phyloP scores from a whole-genome alignment of 2,888 invertebrate genomes.

The Asteroscopus sphinx region DNA sequence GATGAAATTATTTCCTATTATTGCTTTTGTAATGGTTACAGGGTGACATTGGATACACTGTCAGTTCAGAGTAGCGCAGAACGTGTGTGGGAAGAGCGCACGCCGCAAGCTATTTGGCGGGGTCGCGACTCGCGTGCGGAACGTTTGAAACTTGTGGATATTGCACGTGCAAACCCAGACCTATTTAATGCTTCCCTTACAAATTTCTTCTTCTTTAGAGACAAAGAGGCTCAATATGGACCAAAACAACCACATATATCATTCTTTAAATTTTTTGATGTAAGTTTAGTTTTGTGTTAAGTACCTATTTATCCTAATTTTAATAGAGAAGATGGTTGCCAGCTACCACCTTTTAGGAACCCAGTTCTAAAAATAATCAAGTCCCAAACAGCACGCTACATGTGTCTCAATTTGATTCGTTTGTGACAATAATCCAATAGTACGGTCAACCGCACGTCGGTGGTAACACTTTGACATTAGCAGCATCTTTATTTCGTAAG shows the following conservation, averaged over 20 bases:
- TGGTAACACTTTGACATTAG: no score
- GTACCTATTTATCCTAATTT: no score
- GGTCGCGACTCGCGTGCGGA: constrained; percentile 97
- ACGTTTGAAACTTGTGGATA: constrained; percentile 94
- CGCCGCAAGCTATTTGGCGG: constrained; percentile 95
- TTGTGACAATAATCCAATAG: no score
- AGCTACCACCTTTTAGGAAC: no score
- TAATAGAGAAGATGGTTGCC: no score
- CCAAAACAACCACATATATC: constrained; percentile 95
- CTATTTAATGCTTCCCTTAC: constrained; percentile 97
- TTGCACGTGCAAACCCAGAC: constrained; percentile 92
- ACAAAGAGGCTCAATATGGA: constrained; percentile 95
- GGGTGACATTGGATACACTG: constrained; percentile 96
- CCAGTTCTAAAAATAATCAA: no score
- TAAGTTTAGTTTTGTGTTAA: constrained; percentile 81
- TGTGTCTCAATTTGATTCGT: no score
- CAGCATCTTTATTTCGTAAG: no score
- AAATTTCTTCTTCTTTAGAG: constrained; percentile 98
- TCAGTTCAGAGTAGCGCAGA: constrained; percentile 96
- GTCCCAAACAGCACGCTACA: no score
- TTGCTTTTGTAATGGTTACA: constrained; percentile 65
- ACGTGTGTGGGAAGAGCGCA: constrained; percentile 93
- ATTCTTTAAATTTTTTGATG: constrained; percentile 98
- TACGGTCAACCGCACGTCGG: no score
- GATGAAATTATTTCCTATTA: not conserved